Percentiles rank a stretch among this genome's conserved stretches.
phyloP scores from a whole-genome alignment of 1,140 invertebrate genomes.

The Frieseomelitta varia region DNA sequence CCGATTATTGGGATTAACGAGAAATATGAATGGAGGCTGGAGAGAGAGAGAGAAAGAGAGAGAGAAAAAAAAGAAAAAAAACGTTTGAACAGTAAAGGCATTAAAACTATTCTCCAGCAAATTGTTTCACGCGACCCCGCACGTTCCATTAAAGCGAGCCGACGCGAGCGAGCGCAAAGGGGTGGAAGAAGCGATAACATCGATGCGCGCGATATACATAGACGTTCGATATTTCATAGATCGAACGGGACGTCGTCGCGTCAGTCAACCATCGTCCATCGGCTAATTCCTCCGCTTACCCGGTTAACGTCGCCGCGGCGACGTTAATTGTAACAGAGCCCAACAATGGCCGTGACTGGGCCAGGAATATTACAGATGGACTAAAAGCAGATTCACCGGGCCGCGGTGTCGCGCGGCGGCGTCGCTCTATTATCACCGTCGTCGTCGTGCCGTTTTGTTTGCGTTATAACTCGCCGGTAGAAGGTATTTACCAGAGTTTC shows the following conservation, averaged over 20 bases:
- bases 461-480: not conserved
- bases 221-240: not conserved
- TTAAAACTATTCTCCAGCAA: not conserved
- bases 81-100: not conserved
- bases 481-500: conserved; percentile 24
- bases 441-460: not conserved
- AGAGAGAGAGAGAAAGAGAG: too few relatives aligned
- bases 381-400: not conserved
- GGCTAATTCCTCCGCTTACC: not conserved
- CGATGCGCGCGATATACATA: not conserved
- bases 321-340: not conserved
- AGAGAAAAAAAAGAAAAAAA: not conserved
- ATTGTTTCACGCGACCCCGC: not conserved
- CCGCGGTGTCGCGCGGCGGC: not conserved
- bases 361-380: not conserved
- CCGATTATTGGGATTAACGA: not conserved
- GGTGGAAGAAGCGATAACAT: not conserved
- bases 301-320: not conserved
- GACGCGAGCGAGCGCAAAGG: not conserved
- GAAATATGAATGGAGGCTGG: not conserved
- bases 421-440: conserved; percentile 1
- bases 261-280: not conserved
- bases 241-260: not conserved
- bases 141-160: not conserved
- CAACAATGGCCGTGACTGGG: not conserved